Base-by-base conservation (phyloP, 1,140 invertebrate species). In the Lordiphosa clarofinis region DNA sequence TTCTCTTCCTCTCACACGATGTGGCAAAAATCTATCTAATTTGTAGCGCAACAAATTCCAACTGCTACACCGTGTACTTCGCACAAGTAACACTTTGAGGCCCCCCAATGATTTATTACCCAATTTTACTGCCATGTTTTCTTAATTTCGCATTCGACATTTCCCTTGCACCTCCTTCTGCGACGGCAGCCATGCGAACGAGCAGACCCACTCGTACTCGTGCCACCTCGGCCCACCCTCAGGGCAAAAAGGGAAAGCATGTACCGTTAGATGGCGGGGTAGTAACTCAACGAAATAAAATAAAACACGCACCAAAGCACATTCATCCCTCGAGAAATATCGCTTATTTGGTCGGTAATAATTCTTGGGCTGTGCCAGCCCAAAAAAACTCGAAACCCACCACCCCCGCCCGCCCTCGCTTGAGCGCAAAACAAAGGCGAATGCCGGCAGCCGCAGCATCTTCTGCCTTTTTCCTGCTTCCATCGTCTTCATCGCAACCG, bases 251-350 rank as follows among this genome's bases (percentile, higher is more conserved):
- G 57, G 36, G 53, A 59, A 49, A 56, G 60, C 76, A 50, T 79
- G 59, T 66, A 79, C 66, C 67, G 71, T 74, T 86, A 69, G 74
- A 73, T 75, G 75, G 68, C 75, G 73, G 79, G 71, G 73, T 78
- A 31, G 78, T 84, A 86, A 86, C 79, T 86, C 74, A 88, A 88
- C 86, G 78, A 88, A 88, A 88, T 88, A 88, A 88, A 88, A 88
- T 88, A 88, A 88, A 88, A 88, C 86, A 88, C 86, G 86, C 86
- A 88, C 86, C 81, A 88, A 88, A 76, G 86, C 81, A 87, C 86
- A 88, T 88, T 88, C 86, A 88, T 88, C 86, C 86, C 86, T 88
- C 86, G 86, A 88, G 86, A 88, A 86, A 87, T 87, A 88, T 88
- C 78, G 86, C 86, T 88, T 88, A 87, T 88, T 88, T 86, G 86